A percentile compares a stretch with the other conserved stretches of the same genome.
Conservation (phyloP, 2,888 invertebrate species). For the Scelioninae gen. 1 region DNA sequence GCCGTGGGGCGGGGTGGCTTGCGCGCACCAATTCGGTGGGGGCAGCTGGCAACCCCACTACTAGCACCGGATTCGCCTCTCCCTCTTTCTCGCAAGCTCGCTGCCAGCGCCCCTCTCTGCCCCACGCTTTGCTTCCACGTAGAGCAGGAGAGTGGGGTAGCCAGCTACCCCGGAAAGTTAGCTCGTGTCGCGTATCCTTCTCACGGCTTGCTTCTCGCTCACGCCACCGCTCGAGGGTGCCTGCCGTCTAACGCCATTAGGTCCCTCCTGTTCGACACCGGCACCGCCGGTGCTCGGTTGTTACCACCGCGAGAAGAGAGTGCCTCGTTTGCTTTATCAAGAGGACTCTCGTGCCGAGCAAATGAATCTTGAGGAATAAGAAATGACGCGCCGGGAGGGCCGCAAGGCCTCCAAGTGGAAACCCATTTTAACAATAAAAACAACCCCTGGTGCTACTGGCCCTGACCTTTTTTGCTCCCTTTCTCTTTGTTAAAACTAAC, state of each 20-base stretch:
- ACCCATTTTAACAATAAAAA: conserved; percentile 35
- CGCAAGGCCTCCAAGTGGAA: conserved; percentile 28
- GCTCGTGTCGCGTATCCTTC: conserved; percentile 53
- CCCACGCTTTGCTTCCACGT: conserved; percentile 7
- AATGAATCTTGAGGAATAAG: conserved; percentile 62
- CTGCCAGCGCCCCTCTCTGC: conserved; percentile 5
- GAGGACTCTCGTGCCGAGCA: conserved; percentile 51
- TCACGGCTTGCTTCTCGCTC: conserved; percentile 40
- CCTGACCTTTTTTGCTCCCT: conserved; percentile 15
- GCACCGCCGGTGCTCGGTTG: conserved; percentile 61
- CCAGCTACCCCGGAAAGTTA: conserved; percentile 71
- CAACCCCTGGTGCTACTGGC: background rate
- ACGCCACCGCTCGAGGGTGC: conserved; percentile 58
- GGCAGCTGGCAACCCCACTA: conserved; percentile 50
- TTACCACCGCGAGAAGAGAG: conserved; percentile 52
- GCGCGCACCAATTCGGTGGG: conserved; percentile 47
- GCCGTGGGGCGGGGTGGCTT: conserved; percentile 44
- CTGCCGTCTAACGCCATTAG: conserved; percentile 68
- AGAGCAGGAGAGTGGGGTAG: conserved; percentile 37
- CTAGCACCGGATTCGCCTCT: conserved; percentile 35
- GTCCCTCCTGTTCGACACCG: conserved; percentile 68
- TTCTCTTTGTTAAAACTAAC: no score
- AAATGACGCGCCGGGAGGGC: conserved; percentile 39
- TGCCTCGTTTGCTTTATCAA: conserved; percentile 68
- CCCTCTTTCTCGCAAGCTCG: conserved; percentile 36